Base-by-base conservation (phyloP, 2,113 vertebrate species). In the Panthera uncia region DNA sequence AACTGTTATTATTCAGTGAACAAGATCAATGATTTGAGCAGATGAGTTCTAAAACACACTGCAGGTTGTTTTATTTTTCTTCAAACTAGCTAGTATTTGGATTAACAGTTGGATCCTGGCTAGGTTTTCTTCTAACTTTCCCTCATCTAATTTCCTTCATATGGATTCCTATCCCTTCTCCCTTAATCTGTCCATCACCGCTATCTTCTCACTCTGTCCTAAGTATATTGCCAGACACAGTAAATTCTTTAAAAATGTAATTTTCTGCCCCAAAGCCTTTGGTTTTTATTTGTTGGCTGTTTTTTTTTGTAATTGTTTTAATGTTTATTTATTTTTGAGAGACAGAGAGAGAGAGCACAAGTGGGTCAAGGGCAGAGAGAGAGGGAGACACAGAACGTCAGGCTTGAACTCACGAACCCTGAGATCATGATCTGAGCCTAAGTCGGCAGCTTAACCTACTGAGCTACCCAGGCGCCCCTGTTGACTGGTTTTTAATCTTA, bases 41-140 rank as follows among this genome's bases (percentile, higher is more conserved):
- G 45, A 85, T 90, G 45, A 93, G 79, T 85, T 95, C 31, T 85
- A 90, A 86, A 85, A 93, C 38, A n/a, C 41, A 55, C 21, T 38
- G 5, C 15, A 66, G 29, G 29, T 19, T 50, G 0, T 92, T 65
- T 45, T 1, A 31, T 94, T 85, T 50, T 97, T 89, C 52, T 65
- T 69, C 36, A 23, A 23, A 65, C 6, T 15, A 69, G 33, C n/a
- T 45, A 52, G 63, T 86, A 82, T 76, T 87, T 89, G 38, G 45
- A 74, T 27, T 52, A 66, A 68, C 14, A 63, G 27, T 68, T 69
- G 48, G 33, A 93, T 48, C 15, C 12, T 61, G 65, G 23, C 88
- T 78, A 81, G 18, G 71, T 89, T 96, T 96, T 80, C 33, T 80
- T 92, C 48, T 41, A 14, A 65, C 66, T 65, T 19, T 94, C 16